Evolutionary conservation across 2,113 vertebrate species (phyloP).

Genomic region (Oryzias celebensis): DNA sequence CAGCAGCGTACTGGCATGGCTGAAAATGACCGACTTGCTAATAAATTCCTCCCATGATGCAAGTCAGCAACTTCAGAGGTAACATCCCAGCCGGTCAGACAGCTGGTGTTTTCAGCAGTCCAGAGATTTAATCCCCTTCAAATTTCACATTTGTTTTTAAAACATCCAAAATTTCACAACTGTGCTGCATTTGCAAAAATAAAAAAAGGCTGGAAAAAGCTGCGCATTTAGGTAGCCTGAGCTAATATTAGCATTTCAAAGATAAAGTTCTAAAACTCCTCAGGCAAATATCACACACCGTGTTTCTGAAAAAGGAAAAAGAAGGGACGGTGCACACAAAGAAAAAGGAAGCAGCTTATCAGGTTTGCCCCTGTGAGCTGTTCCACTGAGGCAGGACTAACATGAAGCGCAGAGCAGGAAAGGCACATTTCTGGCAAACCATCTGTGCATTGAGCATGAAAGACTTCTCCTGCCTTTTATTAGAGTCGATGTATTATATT

Average conservation of each 20-base stretch:
- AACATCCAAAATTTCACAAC: not conserved
- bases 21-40: slow-evolving; percentile 1
- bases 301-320: slow-evolving; percentile 22
- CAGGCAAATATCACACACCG: slow-evolving; percentile 25
- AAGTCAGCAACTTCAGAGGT: not conserved
- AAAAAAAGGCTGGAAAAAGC: too few relatives aligned
- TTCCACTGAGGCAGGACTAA: slow-evolving; percentile 55
- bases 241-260: not conserved
- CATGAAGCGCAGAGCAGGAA: slow-evolving; percentile 48
- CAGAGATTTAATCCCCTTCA: not conserved
- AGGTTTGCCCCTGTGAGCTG: slow-evolving; percentile 36
- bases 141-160: not conserved
- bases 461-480: slow-evolving; percentile 18
- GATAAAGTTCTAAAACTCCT: not conserved
- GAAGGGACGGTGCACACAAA: slow-evolving; percentile 28
- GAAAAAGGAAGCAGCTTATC: slow-evolving; percentile 36
- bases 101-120: not conserved
- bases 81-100: not conserved
- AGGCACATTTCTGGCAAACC: slow-evolving; percentile 47
- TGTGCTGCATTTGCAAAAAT: too few relatives aligned
- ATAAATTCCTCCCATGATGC: not conserved
- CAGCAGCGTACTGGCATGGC: not conserved
- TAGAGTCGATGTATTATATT: not conserved
- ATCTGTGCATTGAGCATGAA: slow-evolving; percentile 50
- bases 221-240: too few relatives aligned